Percentiles rank a stretch among this genome's conserved stretches.
Conservation (phyloP, 2,797 vertebrate species). For the Halcyon badia region DNA sequence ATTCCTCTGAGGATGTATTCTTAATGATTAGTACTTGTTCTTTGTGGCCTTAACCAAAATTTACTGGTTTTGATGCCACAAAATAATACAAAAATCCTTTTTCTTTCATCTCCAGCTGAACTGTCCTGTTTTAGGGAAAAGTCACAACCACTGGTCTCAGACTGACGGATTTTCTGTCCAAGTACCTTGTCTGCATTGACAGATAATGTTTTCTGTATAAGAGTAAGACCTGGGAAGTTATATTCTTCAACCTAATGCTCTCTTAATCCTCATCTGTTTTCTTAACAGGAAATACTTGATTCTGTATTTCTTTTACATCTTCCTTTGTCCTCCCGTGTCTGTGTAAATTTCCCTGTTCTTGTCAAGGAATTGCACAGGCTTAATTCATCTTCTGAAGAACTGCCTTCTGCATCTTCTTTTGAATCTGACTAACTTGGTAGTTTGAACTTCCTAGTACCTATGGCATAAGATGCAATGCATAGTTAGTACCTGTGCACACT, state of each 20-base stretch:
- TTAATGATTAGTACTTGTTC: neutral
- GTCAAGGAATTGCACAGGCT: neutral
- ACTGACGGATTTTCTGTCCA: neutral
- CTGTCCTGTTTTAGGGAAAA: neutral
- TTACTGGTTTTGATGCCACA: neutral
- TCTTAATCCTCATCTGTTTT: neutral
- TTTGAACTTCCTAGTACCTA: neutral
- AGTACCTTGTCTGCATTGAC: neutral
- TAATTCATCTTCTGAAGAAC: neutral
- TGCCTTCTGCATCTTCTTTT: neutral
- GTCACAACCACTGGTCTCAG: neutral
- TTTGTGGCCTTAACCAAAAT: neutral
- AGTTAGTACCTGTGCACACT: neutral
- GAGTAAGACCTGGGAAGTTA: neutral
- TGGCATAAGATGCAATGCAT: neutral
- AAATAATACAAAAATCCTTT: fast-evolving
- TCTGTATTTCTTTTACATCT: neutral
- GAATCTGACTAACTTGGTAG: neutral
- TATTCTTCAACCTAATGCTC: neutral
- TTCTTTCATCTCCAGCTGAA: neutral
- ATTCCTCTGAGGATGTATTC: neutral
- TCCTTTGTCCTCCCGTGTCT: neutral
- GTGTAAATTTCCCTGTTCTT: fast-evolving
- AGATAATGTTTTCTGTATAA: neutral
- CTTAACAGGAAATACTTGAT: neutral